Evolutionary conservation across 2,888 invertebrate species (phyloP), one percentile per base, ranked within the genome.

Genomic region (Loripinus fragilis): DNA sequence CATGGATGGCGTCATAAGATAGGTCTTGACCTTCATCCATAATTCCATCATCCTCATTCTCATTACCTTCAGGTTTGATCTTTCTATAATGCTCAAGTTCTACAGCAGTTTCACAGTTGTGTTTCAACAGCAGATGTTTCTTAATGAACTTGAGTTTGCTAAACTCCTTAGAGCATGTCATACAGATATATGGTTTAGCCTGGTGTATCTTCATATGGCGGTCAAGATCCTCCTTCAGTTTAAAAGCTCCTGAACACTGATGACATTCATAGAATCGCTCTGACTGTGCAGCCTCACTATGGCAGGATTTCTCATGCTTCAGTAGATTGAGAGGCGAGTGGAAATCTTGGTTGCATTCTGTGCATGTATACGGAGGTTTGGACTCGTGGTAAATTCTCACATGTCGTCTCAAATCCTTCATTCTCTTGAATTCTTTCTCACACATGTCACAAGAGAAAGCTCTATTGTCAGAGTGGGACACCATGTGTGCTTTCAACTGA

Each of bases 401-500:
- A 64, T 83, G 83, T 1, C 83, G 74, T 41, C 69, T 80, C 35
- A 83, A 35, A 60, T 83, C 83, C 41, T 80, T 55, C 42, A 80
- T 78, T 28, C 83, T 55, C 67, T 83, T 83, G 66, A 83, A 83
- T 45, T 83, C 71, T n/a, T 76, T 76, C 20, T 55, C 71, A 67
- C 83, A 83, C 25, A 72, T 69, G 23, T 67, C 64, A 68, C 83
- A 83, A 7, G 52, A 70, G 48, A 80, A 83, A 38, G 80, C 80
- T 30, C 67, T 70, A 69, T 69, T 78, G 20, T 75, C 66, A 28
- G 74, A 78, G 64, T 83, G 83, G 12, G 78, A 71, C 7, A 80
- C 76, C 83, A 83, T 83, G 64, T 83, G 83, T 48, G 77, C 80
- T 7, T 78, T 76, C 17, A 83, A 72, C 52, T 83, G 83, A 72